Conservation (phyloP, 2,888 invertebrate species). For the Limnephilus rhombicus region DNA sequence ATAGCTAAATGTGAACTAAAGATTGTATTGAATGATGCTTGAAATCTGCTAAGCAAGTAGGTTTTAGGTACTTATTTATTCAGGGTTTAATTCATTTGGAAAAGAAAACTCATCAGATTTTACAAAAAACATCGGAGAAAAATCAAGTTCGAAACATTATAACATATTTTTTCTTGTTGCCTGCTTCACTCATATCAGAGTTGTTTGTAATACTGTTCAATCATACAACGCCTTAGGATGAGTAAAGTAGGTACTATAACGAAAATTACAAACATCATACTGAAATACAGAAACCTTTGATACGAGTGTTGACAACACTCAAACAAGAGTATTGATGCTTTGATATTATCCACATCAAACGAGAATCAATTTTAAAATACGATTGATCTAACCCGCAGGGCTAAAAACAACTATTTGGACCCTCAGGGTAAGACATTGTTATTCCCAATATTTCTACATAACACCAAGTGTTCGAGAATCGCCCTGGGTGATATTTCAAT, state of each 20-base stretch:
- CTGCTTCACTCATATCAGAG: background rate
- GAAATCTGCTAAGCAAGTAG: background rate
- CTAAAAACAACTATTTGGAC: background rate
- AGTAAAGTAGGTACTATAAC: background rate
- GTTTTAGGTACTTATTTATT: background rate
- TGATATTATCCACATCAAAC: background rate
- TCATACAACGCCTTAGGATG: background rate
- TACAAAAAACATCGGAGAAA: background rate
- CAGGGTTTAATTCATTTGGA: background rate
- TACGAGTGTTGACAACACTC: background rate
- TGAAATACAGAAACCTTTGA: background rate
- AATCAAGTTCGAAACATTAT: background rate
- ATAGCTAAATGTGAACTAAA: background rate
- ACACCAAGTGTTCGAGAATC: background rate
- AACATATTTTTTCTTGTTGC: background rate
- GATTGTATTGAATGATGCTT: background rate
- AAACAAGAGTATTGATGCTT: background rate
- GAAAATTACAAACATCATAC: background rate
- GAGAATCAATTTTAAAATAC: background rate
- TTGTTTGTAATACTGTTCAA: background rate
- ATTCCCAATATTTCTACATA: background rate
- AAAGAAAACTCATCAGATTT: background rate
- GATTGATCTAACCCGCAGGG: background rate
- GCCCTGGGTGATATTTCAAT: constrained; percentile 26
- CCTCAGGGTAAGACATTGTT: background rate